phyloP scores from a whole-genome alignment of 1,140 invertebrate species.

The Dreissena polymorpha region DNA sequence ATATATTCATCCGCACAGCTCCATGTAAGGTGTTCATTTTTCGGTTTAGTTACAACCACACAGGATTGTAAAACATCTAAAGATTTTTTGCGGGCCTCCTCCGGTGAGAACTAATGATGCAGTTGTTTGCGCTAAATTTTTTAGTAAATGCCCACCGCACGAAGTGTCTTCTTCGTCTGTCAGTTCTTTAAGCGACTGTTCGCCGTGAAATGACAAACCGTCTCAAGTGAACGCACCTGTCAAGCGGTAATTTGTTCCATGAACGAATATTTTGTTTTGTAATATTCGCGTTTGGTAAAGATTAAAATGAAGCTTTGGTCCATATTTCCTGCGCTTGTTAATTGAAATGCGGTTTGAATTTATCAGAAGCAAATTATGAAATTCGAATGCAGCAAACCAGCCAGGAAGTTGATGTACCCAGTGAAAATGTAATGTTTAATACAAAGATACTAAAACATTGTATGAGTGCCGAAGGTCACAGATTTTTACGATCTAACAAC shows the following conservation, averaged over 20 bases:
- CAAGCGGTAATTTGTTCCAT: conserved; percentile 35
- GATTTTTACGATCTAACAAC: neutral
- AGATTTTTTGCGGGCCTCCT: neutral
- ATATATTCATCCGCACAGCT: neutral
- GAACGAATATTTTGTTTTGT: conserved; percentile 30
- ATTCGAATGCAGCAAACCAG: neutral
- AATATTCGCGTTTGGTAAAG: conserved; percentile 6
- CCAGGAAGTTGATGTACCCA: neutral
- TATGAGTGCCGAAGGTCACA: neutral
- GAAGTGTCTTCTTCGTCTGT: conserved; percentile 6
- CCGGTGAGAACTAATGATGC: conserved; percentile 25
- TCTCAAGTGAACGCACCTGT: conserved; percentile 36
- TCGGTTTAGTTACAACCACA: conserved; percentile 32
- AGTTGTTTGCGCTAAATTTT: neutral
- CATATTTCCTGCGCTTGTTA: conserved; percentile 3
- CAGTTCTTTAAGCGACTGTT: neutral
- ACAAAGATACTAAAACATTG: neutral
- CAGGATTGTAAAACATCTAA: conserved; percentile 31
- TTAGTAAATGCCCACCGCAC: too few species aligned
- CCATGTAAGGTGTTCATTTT: conserved; percentile 36
- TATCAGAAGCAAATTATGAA: neutral
- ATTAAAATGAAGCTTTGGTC: conserved; percentile 13
- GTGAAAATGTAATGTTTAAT: neutral
- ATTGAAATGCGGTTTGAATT: too few species aligned
- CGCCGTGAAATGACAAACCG: conserved; percentile 49